Evolutionary conservation across 2,888 invertebrate genomes (phyloP).

Genomic region (Capitulum mitella): DNA sequence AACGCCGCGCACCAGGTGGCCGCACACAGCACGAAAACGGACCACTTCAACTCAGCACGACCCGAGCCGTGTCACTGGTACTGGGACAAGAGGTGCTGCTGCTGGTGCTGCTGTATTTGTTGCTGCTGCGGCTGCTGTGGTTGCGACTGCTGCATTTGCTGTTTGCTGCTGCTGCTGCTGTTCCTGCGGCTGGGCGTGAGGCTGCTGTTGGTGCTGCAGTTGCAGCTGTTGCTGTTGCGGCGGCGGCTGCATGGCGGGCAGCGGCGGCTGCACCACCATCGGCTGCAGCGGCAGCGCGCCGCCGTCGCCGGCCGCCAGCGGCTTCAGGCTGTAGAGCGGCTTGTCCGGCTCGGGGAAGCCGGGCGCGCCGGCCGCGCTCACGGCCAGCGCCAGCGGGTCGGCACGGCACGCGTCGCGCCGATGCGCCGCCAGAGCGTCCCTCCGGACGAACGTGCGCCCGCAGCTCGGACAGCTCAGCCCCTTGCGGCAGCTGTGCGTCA

Average conservation of each 20-base stretch:
- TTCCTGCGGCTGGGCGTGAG: neutral
- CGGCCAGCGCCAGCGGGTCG: neutral
- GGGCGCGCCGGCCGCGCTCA: neutral
- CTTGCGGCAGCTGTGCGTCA: neutral
- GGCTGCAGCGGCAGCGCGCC: neutral
- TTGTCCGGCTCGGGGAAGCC: neutral
- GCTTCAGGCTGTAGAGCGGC: slow-evolving; percentile 3
- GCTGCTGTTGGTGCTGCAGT: neutral
- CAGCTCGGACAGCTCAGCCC: neutral
- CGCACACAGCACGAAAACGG: too few relatives aligned
- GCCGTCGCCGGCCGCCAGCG: neutral
- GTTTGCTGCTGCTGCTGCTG: neutral
- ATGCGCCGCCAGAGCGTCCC: neutral
- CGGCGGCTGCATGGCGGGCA: neutral
- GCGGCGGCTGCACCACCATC: neutral
- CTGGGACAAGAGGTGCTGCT: too few relatives aligned
- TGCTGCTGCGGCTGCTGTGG: too few relatives aligned
- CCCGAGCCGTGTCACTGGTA: too few relatives aligned
- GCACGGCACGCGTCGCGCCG: neutral
- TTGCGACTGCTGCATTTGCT: too few relatives aligned
- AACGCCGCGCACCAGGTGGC: too few relatives aligned
- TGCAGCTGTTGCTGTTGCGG: neutral
- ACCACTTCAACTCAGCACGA: too few relatives aligned
- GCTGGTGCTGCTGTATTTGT: neutral
- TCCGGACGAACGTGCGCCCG: neutral